Conservation (phyloP, 2,888 invertebrate species). For the Lottia gigantea region DNA sequence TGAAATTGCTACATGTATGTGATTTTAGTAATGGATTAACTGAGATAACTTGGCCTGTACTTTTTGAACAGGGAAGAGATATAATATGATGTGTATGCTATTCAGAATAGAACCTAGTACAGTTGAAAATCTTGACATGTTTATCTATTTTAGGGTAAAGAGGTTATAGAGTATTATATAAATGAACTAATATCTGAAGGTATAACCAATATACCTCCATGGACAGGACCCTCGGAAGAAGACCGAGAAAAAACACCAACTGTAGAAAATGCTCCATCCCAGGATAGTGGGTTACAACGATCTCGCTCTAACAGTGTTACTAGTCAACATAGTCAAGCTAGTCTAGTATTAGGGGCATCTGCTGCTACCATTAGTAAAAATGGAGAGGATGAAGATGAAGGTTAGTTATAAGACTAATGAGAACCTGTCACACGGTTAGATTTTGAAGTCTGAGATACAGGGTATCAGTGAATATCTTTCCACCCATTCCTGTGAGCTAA, state of each 20-base stretch:
- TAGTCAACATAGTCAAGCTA: conserved; percentile 42
- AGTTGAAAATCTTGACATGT: not conserved
- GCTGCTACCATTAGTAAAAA: conserved; percentile 52
- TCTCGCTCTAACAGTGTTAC: conserved; percentile 55
- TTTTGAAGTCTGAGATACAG: no score
- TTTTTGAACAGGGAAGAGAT: no score
- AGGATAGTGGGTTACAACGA: conserved; percentile 51
- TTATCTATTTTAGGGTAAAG: conserved; percentile 79
- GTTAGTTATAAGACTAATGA: no score
- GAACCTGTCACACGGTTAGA: no score
- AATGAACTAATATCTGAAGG: conserved; percentile 82
- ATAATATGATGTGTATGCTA: no score
- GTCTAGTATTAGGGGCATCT: conserved; percentile 68
- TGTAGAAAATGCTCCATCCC: conserved; percentile 50
- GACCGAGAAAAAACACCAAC: conserved; percentile 21
- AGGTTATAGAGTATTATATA: conserved; percentile 91
- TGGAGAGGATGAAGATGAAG: conserved; percentile 20
- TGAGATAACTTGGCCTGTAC: no score
- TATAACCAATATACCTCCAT: conserved; percentile 76
- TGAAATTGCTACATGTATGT: no score
- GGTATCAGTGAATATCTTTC: no score
- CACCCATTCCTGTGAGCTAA: no score
- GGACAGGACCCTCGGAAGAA: conserved; percentile 67
- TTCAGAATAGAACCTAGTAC: no score
- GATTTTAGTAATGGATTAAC: no score